These are phyloP conservation scores for Nylanderia fulva DNA, from an alignment of 1,140 invertebrate genomes.

Conservation along the genomic window DNA sequence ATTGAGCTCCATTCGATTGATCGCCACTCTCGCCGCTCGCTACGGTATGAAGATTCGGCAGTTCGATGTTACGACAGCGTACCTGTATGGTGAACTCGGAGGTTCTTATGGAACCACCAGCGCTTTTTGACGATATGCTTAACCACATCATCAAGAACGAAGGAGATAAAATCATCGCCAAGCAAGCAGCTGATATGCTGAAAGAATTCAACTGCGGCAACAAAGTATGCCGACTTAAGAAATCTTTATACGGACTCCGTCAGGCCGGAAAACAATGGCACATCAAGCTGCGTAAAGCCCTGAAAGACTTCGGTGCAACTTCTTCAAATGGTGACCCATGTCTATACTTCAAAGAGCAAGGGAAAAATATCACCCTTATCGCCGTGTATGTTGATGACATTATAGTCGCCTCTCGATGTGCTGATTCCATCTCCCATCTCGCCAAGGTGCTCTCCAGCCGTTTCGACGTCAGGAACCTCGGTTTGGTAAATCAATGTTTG, in stretches of 20 bases:
- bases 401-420: neutral
- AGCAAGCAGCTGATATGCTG: neutral
- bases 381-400: neutral
- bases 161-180: too few relatives aligned
- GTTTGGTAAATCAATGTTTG: neutral
- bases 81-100: too few relatives aligned
- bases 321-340: neutral
- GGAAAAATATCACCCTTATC: neutral
- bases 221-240: neutral
- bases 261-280: conserved; percentile 4
- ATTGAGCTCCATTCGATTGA: too few relatives aligned
- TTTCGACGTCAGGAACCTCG: neutral
- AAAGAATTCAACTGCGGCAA: neutral
- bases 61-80: too few relatives aligned
- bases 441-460: neutral
- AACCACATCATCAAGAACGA: neutral
- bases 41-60: too few relatives aligned
- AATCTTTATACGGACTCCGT: neutral
- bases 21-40: too few relatives aligned
- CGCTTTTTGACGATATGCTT: too few relatives aligned
- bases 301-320: neutral
- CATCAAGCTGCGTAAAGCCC: neutral
- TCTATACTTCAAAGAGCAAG: neutral
- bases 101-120: too few relatives aligned
- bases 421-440: neutral